phyloP scores from a whole-genome alignment of 2,113 vertebrate genomes.

The Muntiacus muntjak region DNA sequence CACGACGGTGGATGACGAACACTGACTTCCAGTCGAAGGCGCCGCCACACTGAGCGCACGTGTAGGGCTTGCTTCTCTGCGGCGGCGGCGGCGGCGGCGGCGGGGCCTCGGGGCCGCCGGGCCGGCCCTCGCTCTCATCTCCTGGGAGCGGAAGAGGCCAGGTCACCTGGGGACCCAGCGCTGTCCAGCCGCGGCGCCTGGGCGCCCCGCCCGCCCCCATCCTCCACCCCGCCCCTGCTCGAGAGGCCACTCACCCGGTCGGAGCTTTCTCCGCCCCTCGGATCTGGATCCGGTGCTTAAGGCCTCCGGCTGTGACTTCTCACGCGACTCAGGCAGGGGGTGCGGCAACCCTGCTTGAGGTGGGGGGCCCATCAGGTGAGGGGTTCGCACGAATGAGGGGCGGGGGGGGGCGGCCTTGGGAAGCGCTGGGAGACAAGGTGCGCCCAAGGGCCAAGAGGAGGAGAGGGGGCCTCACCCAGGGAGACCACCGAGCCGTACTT shows the following conservation, averaged over 20 bases:
- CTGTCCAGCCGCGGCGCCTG: background rate
- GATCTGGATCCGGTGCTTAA: accelerated
- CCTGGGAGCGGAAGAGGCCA: background rate
- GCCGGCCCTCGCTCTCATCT: background rate
- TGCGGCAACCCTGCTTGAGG: conserved; percentile 10
- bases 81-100: accelerated
- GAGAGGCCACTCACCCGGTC: background rate
- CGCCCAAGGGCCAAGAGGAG: accelerated
- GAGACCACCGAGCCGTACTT: conserved; percentile 48
- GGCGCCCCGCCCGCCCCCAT: accelerated
- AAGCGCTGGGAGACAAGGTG: background rate
- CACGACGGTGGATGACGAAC: conserved; percentile 65
- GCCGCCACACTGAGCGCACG: conserved; percentile 59
- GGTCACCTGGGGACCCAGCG: background rate
- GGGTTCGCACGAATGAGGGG: background rate
- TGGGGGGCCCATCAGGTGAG: background rate
- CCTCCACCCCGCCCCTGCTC: background rate
- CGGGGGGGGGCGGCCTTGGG: background rate
- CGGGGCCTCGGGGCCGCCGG: background rate
- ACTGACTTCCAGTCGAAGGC: conserved; percentile 62
- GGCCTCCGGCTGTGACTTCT: accelerated
- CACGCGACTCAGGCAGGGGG: accelerated
- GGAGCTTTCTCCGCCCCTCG: background rate
- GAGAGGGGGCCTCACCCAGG: conserved; percentile 46
- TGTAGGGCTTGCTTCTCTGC: background rate